phyloP scores from a whole-genome alignment of 1,140 invertebrate genomes.

The Polypedilum vanderplanki region DNA sequence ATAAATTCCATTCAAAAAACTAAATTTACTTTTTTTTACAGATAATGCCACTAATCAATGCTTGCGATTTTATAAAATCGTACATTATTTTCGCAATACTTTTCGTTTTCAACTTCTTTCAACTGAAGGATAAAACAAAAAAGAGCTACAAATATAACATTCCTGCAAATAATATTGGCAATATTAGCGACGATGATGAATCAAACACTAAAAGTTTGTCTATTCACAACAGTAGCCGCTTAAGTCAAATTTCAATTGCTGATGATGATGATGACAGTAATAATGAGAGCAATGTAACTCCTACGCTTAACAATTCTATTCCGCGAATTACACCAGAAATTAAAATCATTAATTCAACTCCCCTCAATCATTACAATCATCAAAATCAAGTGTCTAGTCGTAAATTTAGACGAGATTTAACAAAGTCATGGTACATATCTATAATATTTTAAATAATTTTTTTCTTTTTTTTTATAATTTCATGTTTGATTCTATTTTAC shows the following conservation, averaged over 20 bases:
- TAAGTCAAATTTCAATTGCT: conserved; percentile 36
- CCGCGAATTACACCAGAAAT: conserved; percentile 21
- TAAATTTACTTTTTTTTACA: too few relatives aligned
- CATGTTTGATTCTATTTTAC: too few relatives aligned
- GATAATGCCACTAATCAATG: too few relatives aligned
- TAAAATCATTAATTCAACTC: conserved; percentile 39
- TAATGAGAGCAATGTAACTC: conserved; percentile 31
- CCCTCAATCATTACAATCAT: conserved; percentile 33
- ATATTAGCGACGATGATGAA: background rate
- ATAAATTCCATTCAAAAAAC: too few relatives aligned
- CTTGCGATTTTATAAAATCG: background rate
- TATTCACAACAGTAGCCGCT: conserved; percentile 32
- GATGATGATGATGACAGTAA: conserved; percentile 36
- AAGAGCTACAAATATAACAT: conserved; percentile 32
- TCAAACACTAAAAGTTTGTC: conserved; percentile 29
- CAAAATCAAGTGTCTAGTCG: conserved; percentile 31
- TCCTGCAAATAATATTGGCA: background rate
- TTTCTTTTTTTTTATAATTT: too few relatives aligned
- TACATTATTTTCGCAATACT: conserved; percentile 29
- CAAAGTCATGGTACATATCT: conserved; percentile 32
- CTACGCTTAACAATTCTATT: conserved; percentile 35
- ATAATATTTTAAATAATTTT: background rate
- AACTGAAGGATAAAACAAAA: conserved; percentile 36
- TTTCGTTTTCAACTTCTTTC: conserved; percentile 34
- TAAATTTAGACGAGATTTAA: conserved; percentile 36